These are phyloP conservation scores for Trachelipus rathkii DNA, from an alignment of 1,140 invertebrate genomes.

Conservation along the genomic window DNA sequence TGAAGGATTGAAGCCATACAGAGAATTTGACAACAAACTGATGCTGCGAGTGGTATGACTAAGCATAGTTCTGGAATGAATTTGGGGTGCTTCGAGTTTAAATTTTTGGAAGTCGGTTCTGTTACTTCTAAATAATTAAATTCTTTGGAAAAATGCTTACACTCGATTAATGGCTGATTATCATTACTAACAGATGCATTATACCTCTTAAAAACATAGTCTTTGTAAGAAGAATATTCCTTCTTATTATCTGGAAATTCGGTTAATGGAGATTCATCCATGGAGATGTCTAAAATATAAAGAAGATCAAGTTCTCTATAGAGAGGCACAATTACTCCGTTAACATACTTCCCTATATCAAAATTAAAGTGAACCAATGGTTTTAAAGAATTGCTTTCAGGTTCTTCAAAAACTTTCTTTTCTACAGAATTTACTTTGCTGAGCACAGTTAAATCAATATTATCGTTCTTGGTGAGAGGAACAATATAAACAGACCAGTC, in stretches of 20 bases:
- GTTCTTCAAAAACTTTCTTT: too few relatives aligned
- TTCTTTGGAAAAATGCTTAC: constrained; percentile 36
- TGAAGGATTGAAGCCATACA: too few relatives aligned
- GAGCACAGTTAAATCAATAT: background rate
- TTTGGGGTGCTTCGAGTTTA: too few relatives aligned
- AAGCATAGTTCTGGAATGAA: too few relatives aligned
- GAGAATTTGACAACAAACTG: too few relatives aligned
- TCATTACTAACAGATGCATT: constrained; percentile 18
- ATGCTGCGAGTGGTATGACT: too few relatives aligned
- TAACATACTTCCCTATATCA: constrained; percentile 22
- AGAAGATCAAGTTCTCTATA: constrained; percentile 27
- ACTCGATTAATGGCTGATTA: constrained; percentile 28
- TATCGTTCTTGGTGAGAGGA: constrained; percentile 5
- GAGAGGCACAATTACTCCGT: constrained; percentile 29
- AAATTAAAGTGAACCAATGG: constrained; percentile 1
- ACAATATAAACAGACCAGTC: constrained; percentile 4
- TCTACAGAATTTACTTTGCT: too few relatives aligned
- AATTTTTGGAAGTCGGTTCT: too few relatives aligned
- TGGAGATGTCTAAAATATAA: constrained; percentile 25
- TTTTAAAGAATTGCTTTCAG: too few relatives aligned
- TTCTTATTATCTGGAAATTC: constrained; percentile 18
- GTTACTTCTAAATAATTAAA: too few relatives aligned
- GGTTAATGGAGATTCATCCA: constrained; percentile 23
- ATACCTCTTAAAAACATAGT: constrained; percentile 26
- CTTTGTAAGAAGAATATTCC: constrained; percentile 20